Base-by-base conservation (phyloP, 2,888 invertebrate species). In the Aphidius colemani region DNA sequence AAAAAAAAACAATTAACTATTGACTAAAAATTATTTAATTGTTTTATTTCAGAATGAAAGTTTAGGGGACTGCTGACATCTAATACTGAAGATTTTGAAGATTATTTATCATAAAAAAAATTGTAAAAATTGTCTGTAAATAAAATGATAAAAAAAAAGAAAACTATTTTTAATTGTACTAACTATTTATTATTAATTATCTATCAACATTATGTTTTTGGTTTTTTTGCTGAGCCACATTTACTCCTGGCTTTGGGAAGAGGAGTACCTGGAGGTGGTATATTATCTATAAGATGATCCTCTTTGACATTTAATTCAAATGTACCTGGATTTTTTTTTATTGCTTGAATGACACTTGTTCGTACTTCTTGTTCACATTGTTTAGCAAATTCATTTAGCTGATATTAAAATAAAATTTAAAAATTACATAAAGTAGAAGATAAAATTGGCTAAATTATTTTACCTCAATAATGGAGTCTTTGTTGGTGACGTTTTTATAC, bases 301-400 rank as follows among this genome's bases (percentile, higher is more conserved):
- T 66, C 45, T 55, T 40, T 53, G 6, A 66, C 7, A 11, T 59
- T 50, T 8, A 60, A 46, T 43, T 60, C 87, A 83, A 85, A 91
- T 69, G 85, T 84, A 67, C 90, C 89, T 48, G 91, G 88, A 71
- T 86, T 83, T n/a, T 87, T 85, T 84, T 90, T 86, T 69, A 84
- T 83, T 6, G 90, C 90, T 82, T 93, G 93, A 65, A 94, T 88
- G 2, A 94, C 88, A 76, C 88, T 89, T 9, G 89, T 89, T 73
- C 86, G 85, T 40, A 93, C 76, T 83, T 93, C 91, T 58, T 81
- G 80, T 76, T 91, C 91, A 3, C 92, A 89, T 75, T 89, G 90
- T 69, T 85, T 83, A 1, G 89, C 88, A 73, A 89, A 86, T 77
- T 88, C 86, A 7, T 93, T 79, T 82, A 92, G 83, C 92, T 92